Base-by-base conservation (phyloP, 2,797 vertebrate genomes). In the Sciurus carolinensis region DNA sequence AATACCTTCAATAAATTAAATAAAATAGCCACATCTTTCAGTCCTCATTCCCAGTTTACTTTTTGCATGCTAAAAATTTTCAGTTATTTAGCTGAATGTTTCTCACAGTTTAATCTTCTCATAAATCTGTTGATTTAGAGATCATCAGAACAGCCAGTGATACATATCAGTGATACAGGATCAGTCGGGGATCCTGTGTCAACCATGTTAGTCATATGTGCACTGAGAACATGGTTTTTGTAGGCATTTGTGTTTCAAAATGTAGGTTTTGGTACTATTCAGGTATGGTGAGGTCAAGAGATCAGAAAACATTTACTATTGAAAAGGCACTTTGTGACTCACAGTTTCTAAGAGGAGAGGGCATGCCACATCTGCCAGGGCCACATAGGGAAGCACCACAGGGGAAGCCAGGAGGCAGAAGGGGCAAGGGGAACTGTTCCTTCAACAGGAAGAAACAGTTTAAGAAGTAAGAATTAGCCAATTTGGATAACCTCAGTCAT, bases 111-210 rank as follows among this genome's bases (percentile, higher is more conserved):
- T 66, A 52, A 64, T 73, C 62, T 91, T 26, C 54, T 86, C 62
- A 86, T 22, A 72, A 84, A 76, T 79, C 76, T 59, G 47, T 93
- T 91, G 47, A 76, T 71, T 44, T 76, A 62, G 88, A 89, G 62
- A 73, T 81, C n/a, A 88, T 82, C 47, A 67, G 47, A 76, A 88
- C 18, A 30, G 47, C 42, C 59, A 85, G 64, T 26, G 64, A 50
- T 44, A 83, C 26, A 69, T 36, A 33, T 52, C 42, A 24, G 7
- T 57, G 80, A 89, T 39, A 18, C 0, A 33, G 36, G 18, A 39
- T 7, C 24, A 47, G 36, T 36, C 6, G 24, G 14, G 0, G 33
- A 47, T 28, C 6, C 26, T 28, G 17, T 10, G 11, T 73, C 66
- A 84, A n/a, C 67, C 17, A 17, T 7, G 5, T 39, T 4, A 44